phyloP scores from a whole-genome alignment of 92 coral and sea anemone genomes.

The Paramuricea clavata region DNA sequence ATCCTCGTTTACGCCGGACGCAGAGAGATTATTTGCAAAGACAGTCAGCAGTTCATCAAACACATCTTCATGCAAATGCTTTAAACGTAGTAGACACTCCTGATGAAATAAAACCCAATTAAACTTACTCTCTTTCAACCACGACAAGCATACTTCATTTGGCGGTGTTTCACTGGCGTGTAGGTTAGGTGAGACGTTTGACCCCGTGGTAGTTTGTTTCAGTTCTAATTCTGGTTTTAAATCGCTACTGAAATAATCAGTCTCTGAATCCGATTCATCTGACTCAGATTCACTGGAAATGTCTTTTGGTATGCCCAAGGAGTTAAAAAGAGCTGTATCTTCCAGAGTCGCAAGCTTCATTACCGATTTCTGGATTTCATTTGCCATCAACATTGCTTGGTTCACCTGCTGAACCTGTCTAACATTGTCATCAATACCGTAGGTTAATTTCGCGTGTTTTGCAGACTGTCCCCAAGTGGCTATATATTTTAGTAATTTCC shows the following conservation, averaged over 20 bases:
- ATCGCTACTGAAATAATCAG: conserved; percentile 12
- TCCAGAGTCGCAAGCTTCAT: conserved; percentile 50
- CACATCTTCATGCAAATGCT: conserved; percentile 55
- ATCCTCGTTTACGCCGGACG: conserved; percentile 50
- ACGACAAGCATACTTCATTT: conserved; percentile 57
- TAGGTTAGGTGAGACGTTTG: conserved; percentile 3
- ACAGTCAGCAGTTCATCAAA: conserved; percentile 54
- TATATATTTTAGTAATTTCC: conserved; percentile 46
- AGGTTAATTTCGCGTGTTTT: conserved; percentile 10
- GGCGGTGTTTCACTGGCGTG: conserved; percentile 36
- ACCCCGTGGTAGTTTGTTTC: conserved; percentile 9
- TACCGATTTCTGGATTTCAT: conserved; percentile 45
- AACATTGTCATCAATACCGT: neutral
- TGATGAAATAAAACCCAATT: conserved; percentile 66
- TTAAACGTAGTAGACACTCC: conserved; percentile 44
- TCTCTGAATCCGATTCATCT: conserved; percentile 27
- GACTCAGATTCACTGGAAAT: conserved; percentile 38
- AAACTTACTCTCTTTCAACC: conserved; percentile 60
- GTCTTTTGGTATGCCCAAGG: conserved; percentile 50
- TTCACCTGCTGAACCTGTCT: conserved; percentile 11
- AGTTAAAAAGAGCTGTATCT: conserved; percentile 52
- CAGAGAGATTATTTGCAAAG: conserved; percentile 16
- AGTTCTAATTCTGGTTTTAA: too few relatives aligned
- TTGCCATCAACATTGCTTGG: conserved; percentile 37
- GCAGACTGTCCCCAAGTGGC: conserved; percentile 53